Conservation (phyloP, 2,113 vertebrate genomes). For the Sceloporus tristichus region DNA sequence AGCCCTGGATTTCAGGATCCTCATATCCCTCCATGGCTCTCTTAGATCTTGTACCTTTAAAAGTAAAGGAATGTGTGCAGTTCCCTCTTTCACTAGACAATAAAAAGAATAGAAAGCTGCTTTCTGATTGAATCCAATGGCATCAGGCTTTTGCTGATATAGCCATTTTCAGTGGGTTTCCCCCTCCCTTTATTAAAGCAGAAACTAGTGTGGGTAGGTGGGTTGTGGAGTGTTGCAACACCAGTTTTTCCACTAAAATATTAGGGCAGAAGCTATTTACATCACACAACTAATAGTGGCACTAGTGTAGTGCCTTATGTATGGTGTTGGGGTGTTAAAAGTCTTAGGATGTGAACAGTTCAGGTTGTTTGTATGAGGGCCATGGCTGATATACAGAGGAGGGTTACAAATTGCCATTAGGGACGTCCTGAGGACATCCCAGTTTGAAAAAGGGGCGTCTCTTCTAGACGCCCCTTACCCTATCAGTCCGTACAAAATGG, state of each 20-base stretch:
- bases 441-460: no score
- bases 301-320: neutral
- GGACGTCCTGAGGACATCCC: no score
- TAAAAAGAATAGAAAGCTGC: neutral
- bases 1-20: no score
- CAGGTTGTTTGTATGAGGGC: neutral
- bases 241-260: neutral
- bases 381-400: neutral
- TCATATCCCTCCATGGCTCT: neutral
- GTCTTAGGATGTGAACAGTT: neutral
- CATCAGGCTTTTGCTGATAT: no score
- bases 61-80: neutral
- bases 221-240: neutral
- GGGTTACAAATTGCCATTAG: neutral
- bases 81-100: neutral
- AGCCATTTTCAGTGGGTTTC: neutral
- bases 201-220: neutral
- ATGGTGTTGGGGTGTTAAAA: neutral
- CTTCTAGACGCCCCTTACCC: no score
- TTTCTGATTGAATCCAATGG: no score
- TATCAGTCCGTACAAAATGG: no score
- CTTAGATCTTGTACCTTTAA: neutral
- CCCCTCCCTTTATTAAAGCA: neutral
- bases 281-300: no score
- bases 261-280: no score